Percentiles rank a stretch among this genome's conserved stretches.
These are phyloP conservation scores for Monochamus alternatus DNA, from an alignment of 2,888 invertebrate genomes.

Conservation along the genomic window DNA sequence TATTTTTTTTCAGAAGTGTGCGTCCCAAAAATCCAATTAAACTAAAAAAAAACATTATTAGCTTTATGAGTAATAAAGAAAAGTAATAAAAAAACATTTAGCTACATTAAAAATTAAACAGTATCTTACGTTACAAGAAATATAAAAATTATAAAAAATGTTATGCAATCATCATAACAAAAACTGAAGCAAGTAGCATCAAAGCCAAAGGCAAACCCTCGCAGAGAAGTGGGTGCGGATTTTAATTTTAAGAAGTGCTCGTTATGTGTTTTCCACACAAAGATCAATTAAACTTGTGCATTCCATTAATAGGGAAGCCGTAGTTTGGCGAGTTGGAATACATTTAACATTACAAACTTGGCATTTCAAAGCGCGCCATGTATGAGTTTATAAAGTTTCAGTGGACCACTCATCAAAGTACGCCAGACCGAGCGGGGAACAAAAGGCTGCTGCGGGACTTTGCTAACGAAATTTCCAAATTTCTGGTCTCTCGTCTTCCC, in stretches of 20 bases:
- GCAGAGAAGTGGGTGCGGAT: not conserved
- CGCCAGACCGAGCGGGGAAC: slow-evolving; percentile 49
- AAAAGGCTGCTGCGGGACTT: slow-evolving; percentile 51
- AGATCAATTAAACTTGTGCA: slow-evolving; percentile 52
- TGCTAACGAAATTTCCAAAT: slow-evolving; percentile 59
- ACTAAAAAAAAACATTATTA: too few relatives aligned
- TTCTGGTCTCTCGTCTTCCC: slow-evolving; percentile 32
- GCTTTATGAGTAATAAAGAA: too few relatives aligned
- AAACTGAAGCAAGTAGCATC: not conserved
- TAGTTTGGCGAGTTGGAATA: slow-evolving; percentile 52
- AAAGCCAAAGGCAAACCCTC: not conserved
- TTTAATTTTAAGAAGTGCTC: slow-evolving; percentile 30
- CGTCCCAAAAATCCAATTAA: too few relatives aligned
- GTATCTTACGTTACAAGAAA: too few relatives aligned
- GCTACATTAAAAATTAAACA: too few relatives aligned
- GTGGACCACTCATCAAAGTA: slow-evolving; percentile 61
- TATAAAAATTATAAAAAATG: too few relatives aligned
- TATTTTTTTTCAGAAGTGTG: too few relatives aligned
- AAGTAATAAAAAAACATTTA: too few relatives aligned
- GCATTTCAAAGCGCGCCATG: slow-evolving; percentile 54
- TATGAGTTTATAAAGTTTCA: slow-evolving; percentile 58
- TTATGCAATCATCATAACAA: not conserved
- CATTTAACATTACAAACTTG: slow-evolving; percentile 56
- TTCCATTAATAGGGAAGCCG: slow-evolving; percentile 53
- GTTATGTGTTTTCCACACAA: slow-evolving; percentile 46